Percentiles rank a stretch among this genome's conserved stretches.
These are phyloP conservation scores for Melanophora roralis DNA, from an alignment of 2,888 invertebrate species.

Conservation along the genomic window DNA sequence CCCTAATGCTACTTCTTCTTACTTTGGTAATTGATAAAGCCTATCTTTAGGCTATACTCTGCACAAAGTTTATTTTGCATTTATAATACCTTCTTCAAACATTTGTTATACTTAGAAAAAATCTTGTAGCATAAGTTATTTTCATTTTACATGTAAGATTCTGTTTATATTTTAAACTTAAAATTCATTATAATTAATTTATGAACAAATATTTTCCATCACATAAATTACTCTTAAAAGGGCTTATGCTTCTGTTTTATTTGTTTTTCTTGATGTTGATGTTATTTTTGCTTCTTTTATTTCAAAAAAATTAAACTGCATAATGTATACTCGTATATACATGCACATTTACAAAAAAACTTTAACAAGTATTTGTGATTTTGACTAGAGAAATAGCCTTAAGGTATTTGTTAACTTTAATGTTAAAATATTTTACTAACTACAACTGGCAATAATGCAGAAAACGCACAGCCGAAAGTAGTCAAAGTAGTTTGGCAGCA, in stretches of 20 bases:
- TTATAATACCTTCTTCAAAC: background rate
- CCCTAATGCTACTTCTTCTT: background rate
- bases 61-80: background rate
- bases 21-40: conserved; percentile 18
- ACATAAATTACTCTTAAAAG: conserved; percentile 36
- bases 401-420: conserved; percentile 48
- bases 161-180: conserved; percentile 13
- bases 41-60: conserved; percentile 23
- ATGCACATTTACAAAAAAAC: conserved; percentile 4
- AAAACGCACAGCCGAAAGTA: background rate
- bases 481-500: conserved; percentile 27
- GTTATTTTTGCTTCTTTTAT: too few species aligned
- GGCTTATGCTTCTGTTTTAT: conserved; percentile 13
- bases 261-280: background rate
- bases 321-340: background rate
- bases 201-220: conserved; percentile 24
- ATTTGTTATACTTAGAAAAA: background rate
- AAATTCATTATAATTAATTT: conserved; percentile 34
- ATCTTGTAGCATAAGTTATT: background rate
- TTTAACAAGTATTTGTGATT: conserved; percentile 36
- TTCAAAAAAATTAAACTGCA: too few species aligned
- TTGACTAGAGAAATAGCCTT: conserved; percentile 38
- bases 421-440: conserved; percentile 43
- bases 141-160: background rate
- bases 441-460: conserved; percentile 1